These are phyloP conservation scores for Amniataba percoides DNA, from an alignment of 2,797 vertebrate genomes.

Conservation along the genomic window DNA sequence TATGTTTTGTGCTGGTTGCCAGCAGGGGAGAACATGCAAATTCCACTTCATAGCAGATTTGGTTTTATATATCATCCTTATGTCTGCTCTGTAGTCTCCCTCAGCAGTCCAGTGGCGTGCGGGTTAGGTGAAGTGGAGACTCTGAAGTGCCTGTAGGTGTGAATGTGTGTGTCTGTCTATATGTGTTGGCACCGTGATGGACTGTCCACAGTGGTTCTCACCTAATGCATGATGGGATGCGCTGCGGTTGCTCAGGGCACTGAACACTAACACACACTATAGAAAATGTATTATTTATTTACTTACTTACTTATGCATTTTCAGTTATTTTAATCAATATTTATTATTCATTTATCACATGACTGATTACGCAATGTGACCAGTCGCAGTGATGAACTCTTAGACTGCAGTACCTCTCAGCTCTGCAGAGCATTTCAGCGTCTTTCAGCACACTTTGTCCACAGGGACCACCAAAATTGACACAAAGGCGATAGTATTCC, in stretches of 20 bases:
- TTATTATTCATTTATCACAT: conserved; percentile 2
- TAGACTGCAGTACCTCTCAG: neutral
- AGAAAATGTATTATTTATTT: conserved; percentile 1
- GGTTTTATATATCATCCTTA: conserved; percentile 8
- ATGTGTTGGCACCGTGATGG: conserved; percentile 47
- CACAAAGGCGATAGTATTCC: no score
- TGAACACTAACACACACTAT: conserved; percentile 17
- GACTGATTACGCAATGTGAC: neutral
- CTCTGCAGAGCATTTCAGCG: neutral
- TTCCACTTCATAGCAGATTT: conserved; percentile 1
- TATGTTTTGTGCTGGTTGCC: conserved; percentile 24
- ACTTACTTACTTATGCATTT: neutral
- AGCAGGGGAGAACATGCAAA: neutral
- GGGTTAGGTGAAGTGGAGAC: conserved; percentile 40
- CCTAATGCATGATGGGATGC: conserved; percentile 46
- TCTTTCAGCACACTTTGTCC: conserved; percentile 14
- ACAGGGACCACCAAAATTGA: no score
- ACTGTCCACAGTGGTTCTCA: conserved; percentile 38
- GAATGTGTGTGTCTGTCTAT: conserved; percentile 54
- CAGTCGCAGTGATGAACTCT: neutral
- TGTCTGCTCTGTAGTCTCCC: conserved; percentile 15
- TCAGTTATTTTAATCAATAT: neutral
- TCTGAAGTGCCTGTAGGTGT: conserved; percentile 52
- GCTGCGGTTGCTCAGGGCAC: conserved; percentile 1
- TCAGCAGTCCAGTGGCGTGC: conserved; percentile 30